phyloP scores from a whole-genome alignment of 2,888 invertebrate species.

The Monoplex corrugatus region DNA sequence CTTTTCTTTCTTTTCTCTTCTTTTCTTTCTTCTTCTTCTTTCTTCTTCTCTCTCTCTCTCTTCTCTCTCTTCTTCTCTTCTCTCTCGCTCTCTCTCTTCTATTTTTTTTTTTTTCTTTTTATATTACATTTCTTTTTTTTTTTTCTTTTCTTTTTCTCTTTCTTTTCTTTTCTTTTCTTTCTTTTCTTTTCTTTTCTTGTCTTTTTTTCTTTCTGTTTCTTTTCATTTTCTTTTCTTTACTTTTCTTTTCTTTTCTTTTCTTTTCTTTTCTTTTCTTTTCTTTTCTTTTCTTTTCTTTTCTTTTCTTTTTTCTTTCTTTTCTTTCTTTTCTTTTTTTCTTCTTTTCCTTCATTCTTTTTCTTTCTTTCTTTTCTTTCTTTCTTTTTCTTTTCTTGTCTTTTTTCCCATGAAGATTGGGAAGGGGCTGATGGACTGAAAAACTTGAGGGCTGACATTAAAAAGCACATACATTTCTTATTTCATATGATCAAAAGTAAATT shows the following conservation, averaged over 20 bases:
- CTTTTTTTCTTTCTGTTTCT: background rate
- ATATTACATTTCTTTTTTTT: background rate
- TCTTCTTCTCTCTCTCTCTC: background rate
- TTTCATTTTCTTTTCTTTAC: no score
- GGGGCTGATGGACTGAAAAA: no score
- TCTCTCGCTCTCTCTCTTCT: conserved; percentile 3
- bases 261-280: no score
- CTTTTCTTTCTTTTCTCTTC: no score
- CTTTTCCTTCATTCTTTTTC: background rate
- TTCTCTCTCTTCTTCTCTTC: background rate
- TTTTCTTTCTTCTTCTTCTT: background rate
- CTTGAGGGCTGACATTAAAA: no score
- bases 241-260: no score
- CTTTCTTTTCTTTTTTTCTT: background rate
- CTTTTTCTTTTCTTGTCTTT: background rate
- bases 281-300: no score
- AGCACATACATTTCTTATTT: no score
- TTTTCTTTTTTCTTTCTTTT: background rate
- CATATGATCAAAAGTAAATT: no score
- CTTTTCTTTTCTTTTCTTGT: background rate
- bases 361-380: background rate
- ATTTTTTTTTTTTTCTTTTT: background rate
- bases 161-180: background rate
- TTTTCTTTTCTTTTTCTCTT: background rate
- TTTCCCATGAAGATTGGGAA: no score